Evolutionary conservation across 2,113 vertebrate species (phyloP), one percentile per base, ranked within the genome.

Genomic region (Nerophis lumbriciformis): DNA sequence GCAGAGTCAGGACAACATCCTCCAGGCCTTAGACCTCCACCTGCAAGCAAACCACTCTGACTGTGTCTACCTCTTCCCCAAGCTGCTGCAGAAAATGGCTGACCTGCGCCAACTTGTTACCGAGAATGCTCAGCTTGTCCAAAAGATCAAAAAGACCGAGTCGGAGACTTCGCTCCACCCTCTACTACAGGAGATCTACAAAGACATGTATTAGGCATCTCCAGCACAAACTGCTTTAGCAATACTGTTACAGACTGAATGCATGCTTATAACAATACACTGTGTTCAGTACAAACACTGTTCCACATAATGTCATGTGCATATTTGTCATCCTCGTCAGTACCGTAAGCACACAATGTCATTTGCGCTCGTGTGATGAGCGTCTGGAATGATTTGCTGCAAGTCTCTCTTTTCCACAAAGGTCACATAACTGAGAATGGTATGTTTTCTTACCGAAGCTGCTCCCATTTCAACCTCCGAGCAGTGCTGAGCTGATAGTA

Each of bases 61-160:
- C 59, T 92, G 92, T 39, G 89, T 92, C 82, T 97, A 97, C 91
- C 95, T 99, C 86, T 99, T 99, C 86, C 97, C 97, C 77, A 99
- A 98, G 87, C 92, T 99, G 88, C 93, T 99, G 85, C 96, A 99
- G 91, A 99, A 99, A 90, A 97, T 99, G 96, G 96, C 97, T 0
- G 97, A 99, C 89, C 91, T 99, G 68, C 89, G 97, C 71, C 97
- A 99, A 86, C 89, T 99, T 79, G 97, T 99, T 82, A 97, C 97
- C 0, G 97, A 99, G 82, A 94, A 99, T 0, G 94, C 93, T 59
- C 95, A 94, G 86, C 92, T 99, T 65, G 94, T 99, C 85, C 96
- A 99, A 87, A 95, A 96, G 86, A 95, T 99, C 78, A 98, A 98
- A 87, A 97, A 96, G 87, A 98, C 97, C 0, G 97, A 99, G 87